These are phyloP conservation scores for Anguilla anguilla DNA, from an alignment of 2,797 vertebrate genomes.

Conservation along the genomic window DNA sequence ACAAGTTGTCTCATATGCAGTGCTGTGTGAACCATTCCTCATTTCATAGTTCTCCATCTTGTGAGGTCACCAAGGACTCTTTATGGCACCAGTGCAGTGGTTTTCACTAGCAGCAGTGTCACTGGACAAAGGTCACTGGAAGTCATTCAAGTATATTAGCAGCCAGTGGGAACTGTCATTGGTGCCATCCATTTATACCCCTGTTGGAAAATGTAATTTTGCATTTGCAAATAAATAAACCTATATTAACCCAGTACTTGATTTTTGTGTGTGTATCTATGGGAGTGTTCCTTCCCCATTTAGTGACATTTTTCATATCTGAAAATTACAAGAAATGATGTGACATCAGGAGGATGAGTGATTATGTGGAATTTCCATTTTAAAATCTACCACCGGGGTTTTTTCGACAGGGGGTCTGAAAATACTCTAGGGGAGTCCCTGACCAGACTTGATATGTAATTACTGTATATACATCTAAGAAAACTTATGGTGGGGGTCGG, in stretches of 20 bases:
- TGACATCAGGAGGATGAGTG: not conserved
- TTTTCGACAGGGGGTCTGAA: not conserved
- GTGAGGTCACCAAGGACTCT: not conserved
- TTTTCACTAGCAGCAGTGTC: not conserved
- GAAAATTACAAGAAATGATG: not conserved
- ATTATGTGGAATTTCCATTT: not conserved
- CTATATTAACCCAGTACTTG: not conserved
- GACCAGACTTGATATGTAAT: not conserved
- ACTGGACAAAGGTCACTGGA: not conserved
- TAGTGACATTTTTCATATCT: not conserved
- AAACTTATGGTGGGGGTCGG: not conserved
- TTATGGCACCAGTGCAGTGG: not conserved
- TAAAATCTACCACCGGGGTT: not conserved
- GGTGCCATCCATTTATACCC: not conserved
- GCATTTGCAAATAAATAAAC: not conserved
- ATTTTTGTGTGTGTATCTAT: not conserved
- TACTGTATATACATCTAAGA: not conserved
- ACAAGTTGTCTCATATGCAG: not conserved
- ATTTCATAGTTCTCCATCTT: not conserved
- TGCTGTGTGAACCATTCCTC: not conserved
- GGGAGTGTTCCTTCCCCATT: not conserved
- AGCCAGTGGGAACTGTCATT: not conserved
- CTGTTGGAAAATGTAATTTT: not conserved
- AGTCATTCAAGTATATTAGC: not conserved
- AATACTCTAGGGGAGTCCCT: not conserved